These are phyloP conservation scores for Suncus etruscus DNA, from an alignment of 2,113 vertebrate species.

Conservation along the genomic window DNA sequence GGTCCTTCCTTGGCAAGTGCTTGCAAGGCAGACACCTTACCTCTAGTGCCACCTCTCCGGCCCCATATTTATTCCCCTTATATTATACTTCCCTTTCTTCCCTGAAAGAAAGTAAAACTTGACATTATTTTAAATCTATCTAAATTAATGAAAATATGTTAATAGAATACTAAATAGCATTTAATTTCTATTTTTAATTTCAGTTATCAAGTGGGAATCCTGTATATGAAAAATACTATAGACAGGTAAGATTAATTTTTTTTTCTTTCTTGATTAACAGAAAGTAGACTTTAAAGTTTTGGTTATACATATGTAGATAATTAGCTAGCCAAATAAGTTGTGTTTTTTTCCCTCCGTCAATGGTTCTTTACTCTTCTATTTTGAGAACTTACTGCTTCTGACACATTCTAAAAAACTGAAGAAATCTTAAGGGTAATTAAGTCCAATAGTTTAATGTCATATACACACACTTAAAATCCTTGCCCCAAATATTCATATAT, in stretches of 20 bases:
- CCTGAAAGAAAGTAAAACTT: conserved; percentile 51
- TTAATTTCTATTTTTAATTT: conserved; percentile 77
- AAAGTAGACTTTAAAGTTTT: conserved; percentile 34
- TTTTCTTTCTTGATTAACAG: conserved; percentile 38
- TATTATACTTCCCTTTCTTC: neutral
- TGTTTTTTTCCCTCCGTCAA: conserved; percentile 16
- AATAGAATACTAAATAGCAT: conserved; percentile 59
- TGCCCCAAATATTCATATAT: conserved; percentile 33
- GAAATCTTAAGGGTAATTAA: conserved; percentile 27
- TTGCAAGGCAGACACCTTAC: too few relatives aligned
- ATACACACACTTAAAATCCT: conserved; percentile 21
- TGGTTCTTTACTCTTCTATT: conserved; percentile 49
- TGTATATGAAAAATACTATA: conserved; percentile 98
- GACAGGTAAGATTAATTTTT: conserved; percentile 91
- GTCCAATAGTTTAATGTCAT: conserved; percentile 25
- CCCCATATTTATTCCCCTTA: neutral
- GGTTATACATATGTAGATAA: conserved; percentile 42
- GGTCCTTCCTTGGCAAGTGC: too few relatives aligned
- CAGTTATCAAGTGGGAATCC: conserved; percentile 98
- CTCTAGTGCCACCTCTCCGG: too few relatives aligned
- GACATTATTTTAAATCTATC: conserved; percentile 1
- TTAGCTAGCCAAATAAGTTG: neutral
- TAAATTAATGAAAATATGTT: conserved; percentile 55
- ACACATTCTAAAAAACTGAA: conserved; percentile 49
- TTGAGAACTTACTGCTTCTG: conserved; percentile 60